Conservation (phyloP, 2,113 vertebrate species). For the Bostrychus sinensis region DNA sequence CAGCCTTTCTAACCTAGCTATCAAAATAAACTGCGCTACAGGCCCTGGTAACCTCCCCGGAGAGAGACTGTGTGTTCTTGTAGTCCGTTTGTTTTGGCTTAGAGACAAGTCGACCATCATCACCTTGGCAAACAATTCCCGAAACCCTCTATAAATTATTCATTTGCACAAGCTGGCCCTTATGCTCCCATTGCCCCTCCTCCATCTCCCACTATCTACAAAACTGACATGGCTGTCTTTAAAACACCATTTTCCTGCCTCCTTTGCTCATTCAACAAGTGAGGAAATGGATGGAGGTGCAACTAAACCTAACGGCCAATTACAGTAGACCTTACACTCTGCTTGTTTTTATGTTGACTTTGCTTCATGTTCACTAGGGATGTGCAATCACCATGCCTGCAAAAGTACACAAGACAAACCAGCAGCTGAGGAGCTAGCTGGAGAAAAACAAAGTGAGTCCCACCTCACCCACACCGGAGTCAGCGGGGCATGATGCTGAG, state of each 20-base stretch:
- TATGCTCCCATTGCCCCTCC: conserved; percentile 34
- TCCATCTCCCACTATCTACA: conserved; percentile 48
- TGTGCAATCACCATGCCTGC: conserved; percentile 17
- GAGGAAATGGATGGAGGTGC: conserved; percentile 29
- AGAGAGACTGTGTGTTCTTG: conserved; percentile 57
- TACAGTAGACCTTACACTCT: not conserved
- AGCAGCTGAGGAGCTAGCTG: conserved; percentile 44
- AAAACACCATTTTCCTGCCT: conserved; percentile 41
- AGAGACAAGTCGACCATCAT: conserved; percentile 80
- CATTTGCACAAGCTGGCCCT: conserved; percentile 76
- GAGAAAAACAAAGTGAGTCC: conserved; percentile 39
- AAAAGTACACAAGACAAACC: conserved; percentile 34
- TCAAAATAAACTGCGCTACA: conserved; percentile 65
- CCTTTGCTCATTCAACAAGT: conserved; percentile 45
- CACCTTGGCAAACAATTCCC: conserved; percentile 85
- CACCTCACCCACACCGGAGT: conserved; percentile 49
- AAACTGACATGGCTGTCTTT: conserved; percentile 43
- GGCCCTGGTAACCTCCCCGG: conserved; percentile 52
- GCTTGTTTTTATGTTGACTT: not conserved
- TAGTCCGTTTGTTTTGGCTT: conserved; percentile 80
- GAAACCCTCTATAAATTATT: conserved; percentile 84
- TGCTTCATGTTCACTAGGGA: conserved; percentile 9
- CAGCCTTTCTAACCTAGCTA: conserved; percentile 30
- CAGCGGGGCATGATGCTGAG: conserved; percentile 65
- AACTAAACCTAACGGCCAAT: not conserved